Conservation (phyloP, 2,113 vertebrate species). For the human (Homo sapiens) region DNA sequence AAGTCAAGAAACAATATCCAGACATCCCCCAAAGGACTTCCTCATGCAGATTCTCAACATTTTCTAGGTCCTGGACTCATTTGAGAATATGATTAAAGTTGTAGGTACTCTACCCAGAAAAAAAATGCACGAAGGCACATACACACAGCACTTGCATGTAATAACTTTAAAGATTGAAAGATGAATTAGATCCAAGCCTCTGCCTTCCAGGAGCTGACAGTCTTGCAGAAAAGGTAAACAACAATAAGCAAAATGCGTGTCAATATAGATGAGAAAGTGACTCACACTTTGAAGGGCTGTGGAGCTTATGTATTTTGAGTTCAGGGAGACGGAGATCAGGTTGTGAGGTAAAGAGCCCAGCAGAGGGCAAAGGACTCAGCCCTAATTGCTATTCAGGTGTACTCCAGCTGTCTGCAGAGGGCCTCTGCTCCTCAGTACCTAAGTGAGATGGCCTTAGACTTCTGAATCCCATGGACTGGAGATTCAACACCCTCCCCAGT, state of each 20-base stretch:
- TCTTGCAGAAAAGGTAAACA: background rate
- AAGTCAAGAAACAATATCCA: background rate
- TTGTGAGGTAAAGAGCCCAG: background rate
- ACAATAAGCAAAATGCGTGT: background rate
- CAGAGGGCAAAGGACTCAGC: background rate
- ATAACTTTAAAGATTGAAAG: background rate
- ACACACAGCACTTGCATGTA: background rate
- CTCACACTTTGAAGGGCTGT: background rate
- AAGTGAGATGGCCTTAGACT: background rate
- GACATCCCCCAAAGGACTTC: background rate
- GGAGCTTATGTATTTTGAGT: background rate
- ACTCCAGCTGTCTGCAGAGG: background rate
- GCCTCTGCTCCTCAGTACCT: background rate
- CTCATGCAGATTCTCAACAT: background rate
- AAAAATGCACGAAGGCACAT: background rate
- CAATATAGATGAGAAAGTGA: background rate
- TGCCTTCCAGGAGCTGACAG: background rate
- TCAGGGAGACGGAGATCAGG: background rate
- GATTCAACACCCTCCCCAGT: background rate
- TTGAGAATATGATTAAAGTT: constrained; percentile 12
- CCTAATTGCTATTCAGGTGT: background rate
- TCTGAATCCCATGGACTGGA: background rate
- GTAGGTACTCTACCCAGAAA: background rate
- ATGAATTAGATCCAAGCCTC: background rate
- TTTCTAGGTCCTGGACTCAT: background rate